Conservation (phyloP, 2,113 vertebrate genomes). For the Turdus rufiventris region DNA sequence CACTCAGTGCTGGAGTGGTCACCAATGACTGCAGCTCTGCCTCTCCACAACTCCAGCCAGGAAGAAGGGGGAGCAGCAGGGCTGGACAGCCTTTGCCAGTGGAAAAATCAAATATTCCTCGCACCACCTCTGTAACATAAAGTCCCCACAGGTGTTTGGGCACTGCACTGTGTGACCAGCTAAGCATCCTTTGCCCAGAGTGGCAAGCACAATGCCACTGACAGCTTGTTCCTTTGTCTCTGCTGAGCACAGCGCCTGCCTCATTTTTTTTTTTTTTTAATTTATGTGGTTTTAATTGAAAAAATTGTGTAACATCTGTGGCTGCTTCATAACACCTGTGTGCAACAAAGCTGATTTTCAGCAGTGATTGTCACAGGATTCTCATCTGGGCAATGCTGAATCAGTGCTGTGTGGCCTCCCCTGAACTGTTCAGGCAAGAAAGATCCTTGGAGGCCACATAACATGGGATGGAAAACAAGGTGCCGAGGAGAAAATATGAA, state of each 20-base stretch:
- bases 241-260: background rate
- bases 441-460: background rate
- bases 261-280: conserved; percentile 12
- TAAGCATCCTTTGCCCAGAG: background rate
- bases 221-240: background rate
- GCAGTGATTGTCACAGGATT: background rate
- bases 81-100: fast-evolving
- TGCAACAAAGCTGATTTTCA: background rate
- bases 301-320: conserved; percentile 53
- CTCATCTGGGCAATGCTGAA: background rate
- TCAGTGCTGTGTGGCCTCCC: background rate
- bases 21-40: background rate
- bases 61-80: fast-evolving
- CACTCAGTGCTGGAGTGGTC: background rate
- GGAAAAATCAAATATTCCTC: background rate
- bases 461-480: background rate
- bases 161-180: background rate
- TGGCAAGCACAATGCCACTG: background rate
- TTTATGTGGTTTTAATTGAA: conserved; percentile 38
- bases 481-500: background rate
- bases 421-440: background rate
- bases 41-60: background rate
- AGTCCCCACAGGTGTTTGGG: background rate
- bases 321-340: conserved; percentile 55
- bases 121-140: background rate